phyloP scores from a whole-genome alignment of 2,888 invertebrate genomes.

The Scaptomyza parva region DNA sequence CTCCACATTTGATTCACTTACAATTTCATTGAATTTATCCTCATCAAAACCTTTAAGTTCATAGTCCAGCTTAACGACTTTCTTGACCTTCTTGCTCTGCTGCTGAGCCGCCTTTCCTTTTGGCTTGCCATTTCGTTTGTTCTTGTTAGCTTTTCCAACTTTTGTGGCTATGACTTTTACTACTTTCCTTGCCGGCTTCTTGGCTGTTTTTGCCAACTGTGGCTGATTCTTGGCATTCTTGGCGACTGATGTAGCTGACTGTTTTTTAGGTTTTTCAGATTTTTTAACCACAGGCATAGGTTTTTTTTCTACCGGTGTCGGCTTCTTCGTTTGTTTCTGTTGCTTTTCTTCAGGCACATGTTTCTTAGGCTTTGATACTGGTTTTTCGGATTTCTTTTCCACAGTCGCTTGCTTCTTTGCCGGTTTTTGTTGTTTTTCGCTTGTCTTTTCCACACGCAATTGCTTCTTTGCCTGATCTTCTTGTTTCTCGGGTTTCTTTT shows the following conservation, averaged over 20 bases:
- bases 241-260: background rate
- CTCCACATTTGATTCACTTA: slow-evolving; percentile 67
- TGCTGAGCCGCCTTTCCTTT: slow-evolving; percentile 9
- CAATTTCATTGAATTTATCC: slow-evolving; percentile 71
- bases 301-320: slow-evolving; percentile 10
- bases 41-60: slow-evolving; percentile 78
- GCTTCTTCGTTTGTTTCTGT: slow-evolving; percentile 2
- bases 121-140: background rate
- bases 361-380: background rate
- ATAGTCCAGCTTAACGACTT: slow-evolving; percentile 36
- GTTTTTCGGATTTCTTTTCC: background rate
- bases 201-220: slow-evolving; percentile 7
- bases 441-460: background rate
- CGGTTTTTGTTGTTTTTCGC: background rate
- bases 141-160: slow-evolving; percentile 8
- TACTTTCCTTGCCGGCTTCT: slow-evolving; percentile 15
- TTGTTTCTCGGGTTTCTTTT: background rate
- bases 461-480: background rate
- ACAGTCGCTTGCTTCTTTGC: background rate
- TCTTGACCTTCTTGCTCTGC: slow-evolving; percentile 29
- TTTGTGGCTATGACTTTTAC: slow-evolving; percentile 26
- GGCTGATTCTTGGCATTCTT: slow-evolving; percentile 18
- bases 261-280: background rate
- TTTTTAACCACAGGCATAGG: background rate
- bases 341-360: slow-evolving; percentile 1